Percentiles rank a stretch among this genome's conserved stretches.
Conservation (phyloP, 1,140 invertebrate species). For the Sarcophaga peregrina region DNA sequence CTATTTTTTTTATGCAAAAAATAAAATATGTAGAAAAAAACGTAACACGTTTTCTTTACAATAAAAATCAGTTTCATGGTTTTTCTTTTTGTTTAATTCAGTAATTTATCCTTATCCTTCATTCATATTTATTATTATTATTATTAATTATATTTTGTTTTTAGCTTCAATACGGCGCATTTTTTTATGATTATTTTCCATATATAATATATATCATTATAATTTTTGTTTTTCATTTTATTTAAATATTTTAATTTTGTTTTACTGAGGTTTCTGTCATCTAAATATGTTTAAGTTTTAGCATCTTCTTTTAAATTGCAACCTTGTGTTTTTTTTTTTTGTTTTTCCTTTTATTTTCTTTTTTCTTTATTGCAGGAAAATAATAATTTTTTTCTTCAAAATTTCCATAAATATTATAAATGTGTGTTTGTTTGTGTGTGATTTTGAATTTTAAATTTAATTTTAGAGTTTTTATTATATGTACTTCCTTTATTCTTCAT, state of each 20-base stretch:
- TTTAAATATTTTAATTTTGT: constrained; percentile 53
- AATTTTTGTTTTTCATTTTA: constrained; percentile 66
- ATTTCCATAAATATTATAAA: constrained; percentile 8
- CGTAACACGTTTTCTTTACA: constrained; percentile 38
- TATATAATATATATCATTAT: constrained; percentile 26
- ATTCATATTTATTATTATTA: too few species aligned
- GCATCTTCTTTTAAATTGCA: constrained; percentile 48
- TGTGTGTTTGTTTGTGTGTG: constrained; percentile 30
- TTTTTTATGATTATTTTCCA: constrained; percentile 39
- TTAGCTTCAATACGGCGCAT: constrained; percentile 37
- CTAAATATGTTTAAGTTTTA: constrained; percentile 46
- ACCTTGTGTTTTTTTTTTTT: constrained; percentile 29
- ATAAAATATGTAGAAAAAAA: constrained; percentile 44
- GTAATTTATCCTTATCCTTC: constrained; percentile 18
- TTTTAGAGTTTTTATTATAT: constrained; percentile 43
- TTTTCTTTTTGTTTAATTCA: constrained; percentile 28
- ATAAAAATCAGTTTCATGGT: constrained; percentile 38
- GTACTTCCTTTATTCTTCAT: constrained; percentile 55
- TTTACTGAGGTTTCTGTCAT: constrained; percentile 68
- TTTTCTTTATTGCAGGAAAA: constrained; percentile 30
- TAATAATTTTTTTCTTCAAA: constrained; percentile 1
- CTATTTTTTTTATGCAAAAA: constrained; percentile 42
- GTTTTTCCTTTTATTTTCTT: not conserved
- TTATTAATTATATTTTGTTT: not conserved
- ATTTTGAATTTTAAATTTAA: constrained; percentile 21